Base-by-base conservation (phyloP, 1,140 invertebrate species). In the Penaeus indicus region DNA sequence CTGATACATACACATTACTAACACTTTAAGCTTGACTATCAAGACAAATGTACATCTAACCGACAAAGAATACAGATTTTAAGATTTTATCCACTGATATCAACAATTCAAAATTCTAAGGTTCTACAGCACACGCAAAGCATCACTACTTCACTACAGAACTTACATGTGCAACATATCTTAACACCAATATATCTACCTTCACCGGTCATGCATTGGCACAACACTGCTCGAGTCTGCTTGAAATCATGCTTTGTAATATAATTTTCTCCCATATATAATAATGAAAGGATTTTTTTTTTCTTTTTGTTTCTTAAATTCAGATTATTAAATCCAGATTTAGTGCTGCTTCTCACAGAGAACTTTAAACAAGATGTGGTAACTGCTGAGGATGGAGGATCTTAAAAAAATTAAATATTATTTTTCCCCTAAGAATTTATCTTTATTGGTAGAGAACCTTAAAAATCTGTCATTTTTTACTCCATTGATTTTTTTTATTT, bases 191-290 rank as follows among this genome's bases (percentile, higher is more conserved):
- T 38, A 27, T 32, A 75, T 32, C 27, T 25, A 75, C 72, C 72
- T 18, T 21, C 72, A 75, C 72, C 72, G 27, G 25, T 75, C 72
- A 75, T 75, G 72, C 72, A 27, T 32, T 54, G 10, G 1, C 72
- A 25, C 72, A 75, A 75, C 72, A 75, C 72, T 75, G 72, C 72
- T 75, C 72, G 72, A 75, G 18, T 75, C 42, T 75, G 18, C 42
- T 75, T 75, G 5, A 75, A 16, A 16, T 54, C 54, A 54, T 54
- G 54, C 54, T 54, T 11, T 16, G 54, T 54, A 54, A 32, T 54
- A 11, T 8, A 54, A 54, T 54, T 54, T 13, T 54, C 54, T 54
- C 54, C 54, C 54, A 32, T 54, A 54, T 13, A 54, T 54, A 16
- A 54, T 54, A 54, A 54, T 54, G 54, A 54, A 54, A 54, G 0